Conservation (phyloP, 2,113 vertebrate species). For the Centropristis striata region DNA sequence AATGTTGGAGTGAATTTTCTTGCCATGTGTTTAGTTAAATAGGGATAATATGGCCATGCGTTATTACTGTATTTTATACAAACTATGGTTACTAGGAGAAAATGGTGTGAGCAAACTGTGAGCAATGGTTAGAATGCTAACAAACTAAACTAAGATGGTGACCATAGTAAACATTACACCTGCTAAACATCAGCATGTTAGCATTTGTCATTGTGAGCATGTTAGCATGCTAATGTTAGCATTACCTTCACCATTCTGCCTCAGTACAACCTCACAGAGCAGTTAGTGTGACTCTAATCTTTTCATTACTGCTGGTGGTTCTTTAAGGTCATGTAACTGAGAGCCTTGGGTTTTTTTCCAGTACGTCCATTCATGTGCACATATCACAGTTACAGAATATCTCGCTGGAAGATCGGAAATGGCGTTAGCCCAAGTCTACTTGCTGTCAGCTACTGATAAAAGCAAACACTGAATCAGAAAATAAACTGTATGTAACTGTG, state of each 20-base stretch:
- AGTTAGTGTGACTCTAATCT: neutral
- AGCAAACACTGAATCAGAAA: slow-evolving; percentile 14
- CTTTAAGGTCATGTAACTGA: slow-evolving; percentile 10
- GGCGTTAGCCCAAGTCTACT: neutral
- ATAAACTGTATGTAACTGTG: neutral
- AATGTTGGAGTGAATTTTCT: too few relatives aligned
- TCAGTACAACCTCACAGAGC: neutral
- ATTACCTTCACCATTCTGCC: neutral
- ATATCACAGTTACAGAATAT: neutral
- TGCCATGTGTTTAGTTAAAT: too few relatives aligned
- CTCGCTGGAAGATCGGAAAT: slow-evolving; percentile 18
- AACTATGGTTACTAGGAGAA: too few relatives aligned
- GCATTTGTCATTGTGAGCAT: neutral
- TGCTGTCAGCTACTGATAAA: neutral
- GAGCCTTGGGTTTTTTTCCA: neutral
- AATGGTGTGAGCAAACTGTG: too few relatives aligned
- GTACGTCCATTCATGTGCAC: neutral
- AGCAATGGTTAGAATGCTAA: neutral
- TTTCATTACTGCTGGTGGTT: neutral
- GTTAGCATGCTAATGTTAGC: neutral
- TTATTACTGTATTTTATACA: too few relatives aligned
- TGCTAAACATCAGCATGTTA: neutral
- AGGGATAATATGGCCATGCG: too few relatives aligned
- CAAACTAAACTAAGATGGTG: neutral
- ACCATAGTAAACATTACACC: neutral